phyloP scores from a whole-genome alignment of 2,797 vertebrate genomes.

The Pitangus sulphuratus region DNA sequence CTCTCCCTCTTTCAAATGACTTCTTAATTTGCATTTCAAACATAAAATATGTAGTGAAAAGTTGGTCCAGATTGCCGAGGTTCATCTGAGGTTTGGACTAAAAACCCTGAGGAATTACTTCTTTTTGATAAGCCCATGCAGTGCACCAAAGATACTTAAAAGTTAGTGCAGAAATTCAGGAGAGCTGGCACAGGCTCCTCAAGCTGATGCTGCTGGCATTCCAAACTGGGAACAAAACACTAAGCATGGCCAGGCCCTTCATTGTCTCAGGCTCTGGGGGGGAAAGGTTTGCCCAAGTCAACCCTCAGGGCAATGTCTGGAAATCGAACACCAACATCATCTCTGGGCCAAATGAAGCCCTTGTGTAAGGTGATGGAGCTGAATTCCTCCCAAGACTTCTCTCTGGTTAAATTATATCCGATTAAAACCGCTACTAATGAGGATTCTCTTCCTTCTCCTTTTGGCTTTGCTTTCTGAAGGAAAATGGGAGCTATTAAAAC shows the following conservation, averaged over 20 bases:
- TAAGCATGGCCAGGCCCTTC: neutral
- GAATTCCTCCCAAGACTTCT: slow-evolving; percentile 18
- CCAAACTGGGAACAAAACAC: neutral
- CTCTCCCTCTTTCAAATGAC: neutral
- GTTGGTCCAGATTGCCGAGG: neutral
- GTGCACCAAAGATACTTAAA: neutral
- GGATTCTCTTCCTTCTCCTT: neutral
- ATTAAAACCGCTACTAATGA: slow-evolving; percentile 1
- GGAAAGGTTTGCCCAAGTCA: neutral
- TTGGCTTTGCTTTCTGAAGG: slow-evolving; percentile 16
- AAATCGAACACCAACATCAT: neutral
- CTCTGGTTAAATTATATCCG: neutral
- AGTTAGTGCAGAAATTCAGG: neutral
- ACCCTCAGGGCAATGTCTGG: neutral
- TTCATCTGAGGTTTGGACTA: neutral
- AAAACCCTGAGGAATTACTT: neutral
- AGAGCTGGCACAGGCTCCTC: neutral
- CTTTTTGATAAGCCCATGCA: neutral
- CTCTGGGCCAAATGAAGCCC: neutral
- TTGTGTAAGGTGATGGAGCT: neutral
- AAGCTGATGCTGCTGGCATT: neutral
- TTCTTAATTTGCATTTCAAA: slow-evolving; percentile 19
- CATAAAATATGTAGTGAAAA: neutral
- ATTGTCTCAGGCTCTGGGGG: neutral
- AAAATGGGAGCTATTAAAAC: slow-evolving; percentile 19